A percentile compares a stretch with the other conserved stretches of the same genome.
phyloP scores from a whole-genome alignment of 2,113 vertebrate species.

The Callionymus lyra region DNA sequence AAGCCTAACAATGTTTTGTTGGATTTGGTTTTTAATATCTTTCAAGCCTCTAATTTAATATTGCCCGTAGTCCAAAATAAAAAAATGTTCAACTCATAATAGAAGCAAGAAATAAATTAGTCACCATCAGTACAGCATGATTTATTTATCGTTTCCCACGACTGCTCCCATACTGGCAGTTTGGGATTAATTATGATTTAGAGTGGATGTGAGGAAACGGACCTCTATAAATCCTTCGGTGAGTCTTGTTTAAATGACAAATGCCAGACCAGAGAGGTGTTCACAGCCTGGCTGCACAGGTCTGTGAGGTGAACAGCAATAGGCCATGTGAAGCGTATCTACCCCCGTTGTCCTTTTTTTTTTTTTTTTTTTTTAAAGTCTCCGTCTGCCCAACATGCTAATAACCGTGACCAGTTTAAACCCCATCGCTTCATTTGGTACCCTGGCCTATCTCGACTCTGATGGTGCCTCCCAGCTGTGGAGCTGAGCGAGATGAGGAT shows the following conservation, averaged over 20 bases:
- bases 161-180: too few relatives aligned
- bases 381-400: slow-evolving; percentile 31
- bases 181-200: too few relatives aligned
- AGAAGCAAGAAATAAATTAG: too few relatives aligned
- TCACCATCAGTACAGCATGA: too few relatives aligned
- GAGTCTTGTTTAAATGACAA: slow-evolving; percentile 39
- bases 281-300: slow-evolving; percentile 15
- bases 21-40: too few relatives aligned
- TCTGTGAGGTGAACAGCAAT: slow-evolving; percentile 14
- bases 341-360: slow-evolving; percentile 13
- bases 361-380: slow-evolving; percentile 12
- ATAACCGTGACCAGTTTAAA: slow-evolving; percentile 35
- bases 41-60: too few relatives aligned
- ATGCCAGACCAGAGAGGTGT: slow-evolving; percentile 35
- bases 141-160: too few relatives aligned
- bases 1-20: too few relatives aligned
- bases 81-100: too few relatives aligned
- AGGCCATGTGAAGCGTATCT: slow-evolving; percentile 30
- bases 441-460: slow-evolving; percentile 15
- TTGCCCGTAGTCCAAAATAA: too few relatives aligned
- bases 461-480: slow-evolving; percentile 33
- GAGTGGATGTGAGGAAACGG: too few relatives aligned
- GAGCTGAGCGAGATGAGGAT: slow-evolving; percentile 18
- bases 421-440: slow-evolving; percentile 14
- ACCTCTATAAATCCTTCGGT: slow-evolving; percentile 33